These are phyloP conservation scores for Alligator sinensis DNA, from an alignment of 2,113 vertebrate species.

Conservation along the genomic window DNA sequence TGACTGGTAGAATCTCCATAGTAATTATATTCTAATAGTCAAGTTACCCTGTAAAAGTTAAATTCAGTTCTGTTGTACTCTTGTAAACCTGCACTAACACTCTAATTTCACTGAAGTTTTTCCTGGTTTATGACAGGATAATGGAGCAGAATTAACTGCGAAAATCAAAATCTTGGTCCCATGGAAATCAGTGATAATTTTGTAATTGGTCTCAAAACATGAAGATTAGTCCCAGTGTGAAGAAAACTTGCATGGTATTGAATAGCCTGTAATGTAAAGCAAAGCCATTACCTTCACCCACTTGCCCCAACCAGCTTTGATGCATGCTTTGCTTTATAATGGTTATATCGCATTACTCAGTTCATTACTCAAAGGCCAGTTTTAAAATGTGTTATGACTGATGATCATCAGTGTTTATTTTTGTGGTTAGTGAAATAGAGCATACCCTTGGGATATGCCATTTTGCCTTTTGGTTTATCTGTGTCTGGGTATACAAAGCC, in stretches of 20 bases:
- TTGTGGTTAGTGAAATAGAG: neutral
- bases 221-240: neutral
- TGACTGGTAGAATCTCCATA: neutral
- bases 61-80: constrained; percentile 27
- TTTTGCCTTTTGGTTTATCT: neutral
- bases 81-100: constrained; percentile 8
- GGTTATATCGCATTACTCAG: neutral
- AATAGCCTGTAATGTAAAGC: neutral
- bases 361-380: neutral
- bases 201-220: accelerated
- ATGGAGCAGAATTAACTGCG: constrained; percentile 1
- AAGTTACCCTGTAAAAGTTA: constrained; percentile 26
- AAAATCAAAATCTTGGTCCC: neutral
- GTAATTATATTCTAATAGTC: constrained; percentile 48
- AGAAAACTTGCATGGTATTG: neutral
- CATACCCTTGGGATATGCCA: neutral
- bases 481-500: neutral
- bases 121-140: neutral
- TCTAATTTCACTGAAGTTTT: constrained; percentile 29
- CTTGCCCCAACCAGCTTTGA: neutral
- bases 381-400: neutral
- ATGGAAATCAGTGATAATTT: neutral
- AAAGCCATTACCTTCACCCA: neutral
- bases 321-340: neutral
- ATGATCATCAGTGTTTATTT: neutral